A percentile compares a stretch with the other conserved stretches of the same genome.
phyloP scores from a whole-genome alignment of 2,888 invertebrate genomes.

The Ischnus inquisitorius region DNA sequence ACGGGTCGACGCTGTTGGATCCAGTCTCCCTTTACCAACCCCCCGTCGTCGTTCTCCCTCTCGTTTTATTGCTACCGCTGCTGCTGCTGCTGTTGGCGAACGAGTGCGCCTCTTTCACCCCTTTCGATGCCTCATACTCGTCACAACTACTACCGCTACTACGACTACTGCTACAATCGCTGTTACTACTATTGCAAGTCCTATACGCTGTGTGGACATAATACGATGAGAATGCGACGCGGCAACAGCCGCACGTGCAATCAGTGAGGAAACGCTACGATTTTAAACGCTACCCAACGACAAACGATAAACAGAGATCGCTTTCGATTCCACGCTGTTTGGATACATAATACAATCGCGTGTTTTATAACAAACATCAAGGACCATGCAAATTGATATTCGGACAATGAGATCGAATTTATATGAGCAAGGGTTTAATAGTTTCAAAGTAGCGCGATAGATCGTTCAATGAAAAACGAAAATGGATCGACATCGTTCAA shows the following conservation, averaged over 20 bases:
- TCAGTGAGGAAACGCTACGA: slow-evolving; percentile 19
- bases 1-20: slow-evolving; percentile 77
- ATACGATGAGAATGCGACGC: slow-evolving; percentile 2
- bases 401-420: background rate
- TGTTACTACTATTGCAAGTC: too few species aligned
- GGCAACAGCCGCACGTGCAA: slow-evolving; percentile 25
- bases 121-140: slow-evolving; percentile 19
- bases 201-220: background rate
- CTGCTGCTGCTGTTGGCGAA: slow-evolving; percentile 69
- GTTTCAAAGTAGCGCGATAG: background rate
- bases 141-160: background rate
- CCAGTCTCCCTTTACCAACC: slow-evolving; percentile 70
- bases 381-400: background rate
- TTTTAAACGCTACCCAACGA: slow-evolving; percentile 9
- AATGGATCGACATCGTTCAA: too few species aligned
- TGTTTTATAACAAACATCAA: background rate
- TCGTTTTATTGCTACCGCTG: slow-evolving; percentile 62
- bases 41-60: slow-evolving; percentile 38
- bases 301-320: background rate
- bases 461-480: background rate
- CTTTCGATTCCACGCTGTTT: background rate
- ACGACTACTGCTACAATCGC: background rate
- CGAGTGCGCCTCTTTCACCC: slow-evolving; percentile 66
- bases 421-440: background rate
- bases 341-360: background rate